Conservation (phyloP, 2,113 vertebrate species). For the Sitta europaea region DNA sequence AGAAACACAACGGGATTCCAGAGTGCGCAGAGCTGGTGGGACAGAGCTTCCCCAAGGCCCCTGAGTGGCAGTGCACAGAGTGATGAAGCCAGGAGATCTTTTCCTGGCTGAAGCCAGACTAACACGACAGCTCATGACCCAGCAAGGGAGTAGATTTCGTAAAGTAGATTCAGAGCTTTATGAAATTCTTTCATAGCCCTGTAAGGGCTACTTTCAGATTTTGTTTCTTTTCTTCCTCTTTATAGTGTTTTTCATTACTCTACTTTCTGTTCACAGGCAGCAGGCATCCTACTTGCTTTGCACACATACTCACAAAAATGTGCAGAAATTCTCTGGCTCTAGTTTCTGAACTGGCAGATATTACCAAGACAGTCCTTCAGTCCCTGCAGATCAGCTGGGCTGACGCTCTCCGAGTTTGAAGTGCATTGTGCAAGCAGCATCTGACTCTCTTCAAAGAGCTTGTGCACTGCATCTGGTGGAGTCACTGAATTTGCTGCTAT, state of each 20-base stretch:
- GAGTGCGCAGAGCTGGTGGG: background rate
- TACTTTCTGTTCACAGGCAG: background rate
- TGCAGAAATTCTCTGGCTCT: background rate
- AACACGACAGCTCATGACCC: rapidly evolving
- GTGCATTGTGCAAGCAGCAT: background rate
- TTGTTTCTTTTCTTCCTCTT: background rate
- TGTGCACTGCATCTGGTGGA: background rate
- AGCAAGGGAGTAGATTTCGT: background rate
- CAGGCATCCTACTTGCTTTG: background rate
- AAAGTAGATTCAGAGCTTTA: background rate
- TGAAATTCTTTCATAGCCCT: background rate
- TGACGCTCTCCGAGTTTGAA: background rate
- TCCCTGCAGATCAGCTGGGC: background rate
- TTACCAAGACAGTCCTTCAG: background rate
- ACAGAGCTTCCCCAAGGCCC: background rate
- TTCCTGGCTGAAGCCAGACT: background rate
- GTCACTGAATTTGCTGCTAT: background rate
- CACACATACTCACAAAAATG: background rate
- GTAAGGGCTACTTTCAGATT: background rate
- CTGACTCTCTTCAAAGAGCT: background rate
- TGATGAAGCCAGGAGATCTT: background rate
- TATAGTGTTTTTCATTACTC: background rate
- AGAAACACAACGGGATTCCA: background rate
- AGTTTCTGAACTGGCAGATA: background rate
- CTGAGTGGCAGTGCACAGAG: rapidly evolving